A percentile compares a stretch with the other conserved stretches of the same genome.
phyloP scores from a whole-genome alignment of 2,113 vertebrate species.

The Himantopus leucocephalus region DNA sequence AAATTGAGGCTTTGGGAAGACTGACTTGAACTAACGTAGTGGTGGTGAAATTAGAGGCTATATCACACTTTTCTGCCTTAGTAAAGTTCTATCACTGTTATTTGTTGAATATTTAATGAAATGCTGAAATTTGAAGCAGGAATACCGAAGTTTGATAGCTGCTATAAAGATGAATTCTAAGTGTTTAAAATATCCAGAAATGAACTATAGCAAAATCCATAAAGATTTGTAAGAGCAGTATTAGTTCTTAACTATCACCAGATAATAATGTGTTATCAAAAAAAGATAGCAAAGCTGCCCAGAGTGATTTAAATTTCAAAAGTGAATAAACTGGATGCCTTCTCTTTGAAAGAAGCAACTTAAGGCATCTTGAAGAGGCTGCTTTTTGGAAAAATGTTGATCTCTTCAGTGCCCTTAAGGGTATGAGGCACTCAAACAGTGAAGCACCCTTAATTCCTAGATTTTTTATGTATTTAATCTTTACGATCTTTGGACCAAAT shows the following conservation, averaged over 20 bases:
- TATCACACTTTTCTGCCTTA: not conserved
- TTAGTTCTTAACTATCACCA: not conserved
- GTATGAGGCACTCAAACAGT: not conserved
- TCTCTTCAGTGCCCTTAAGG: not conserved
- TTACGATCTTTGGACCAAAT: not conserved
- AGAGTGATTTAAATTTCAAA: not conserved
- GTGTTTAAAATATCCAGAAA: not conserved
- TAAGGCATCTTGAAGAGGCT: not conserved
- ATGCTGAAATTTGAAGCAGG: not conserved
- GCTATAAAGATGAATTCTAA: not conserved
- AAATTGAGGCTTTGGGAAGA: not conserved
- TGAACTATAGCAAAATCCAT: not conserved
- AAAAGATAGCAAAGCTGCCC: not conserved
- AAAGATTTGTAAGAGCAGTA: not conserved
- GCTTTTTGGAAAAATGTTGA: not conserved
- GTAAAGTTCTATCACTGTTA: not conserved
- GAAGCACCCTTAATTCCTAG: not conserved
- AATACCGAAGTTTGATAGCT: not conserved
- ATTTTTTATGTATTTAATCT: not conserved
- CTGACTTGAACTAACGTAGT: not conserved
- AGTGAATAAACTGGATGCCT: not conserved
- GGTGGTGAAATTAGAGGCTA: not conserved
- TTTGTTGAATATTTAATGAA: not conserved
- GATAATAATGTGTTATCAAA: not conserved
- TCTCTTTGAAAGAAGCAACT: not conserved